A percentile compares a stretch with the other conserved stretches of the same genome.
Conservation (phyloP, 2,113 vertebrate genomes). For the Mobula birostris region DNA sequence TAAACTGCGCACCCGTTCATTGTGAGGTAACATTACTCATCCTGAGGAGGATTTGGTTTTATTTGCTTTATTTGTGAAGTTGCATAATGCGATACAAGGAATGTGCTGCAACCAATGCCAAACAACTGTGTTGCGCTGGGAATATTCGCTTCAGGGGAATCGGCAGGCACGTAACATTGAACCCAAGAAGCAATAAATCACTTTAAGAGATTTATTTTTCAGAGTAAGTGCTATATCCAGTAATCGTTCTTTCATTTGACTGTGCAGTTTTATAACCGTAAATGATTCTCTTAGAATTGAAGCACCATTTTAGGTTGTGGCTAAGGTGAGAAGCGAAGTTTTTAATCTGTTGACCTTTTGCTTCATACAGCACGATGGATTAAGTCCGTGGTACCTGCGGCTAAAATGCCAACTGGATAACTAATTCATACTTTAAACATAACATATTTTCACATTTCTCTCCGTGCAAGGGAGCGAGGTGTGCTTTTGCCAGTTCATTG, state of each 20-base stretch:
- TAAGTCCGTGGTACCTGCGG: background rate
- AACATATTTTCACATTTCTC: background rate
- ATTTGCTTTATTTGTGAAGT: background rate
- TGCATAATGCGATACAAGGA: background rate
- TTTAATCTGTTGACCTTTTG: background rate
- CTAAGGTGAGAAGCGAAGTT: background rate
- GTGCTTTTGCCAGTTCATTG: background rate
- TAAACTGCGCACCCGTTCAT: background rate
- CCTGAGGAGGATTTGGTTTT: background rate
- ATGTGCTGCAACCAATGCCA: background rate
- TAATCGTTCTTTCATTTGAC: background rate
- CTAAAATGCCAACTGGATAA: background rate
- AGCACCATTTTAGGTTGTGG: background rate
- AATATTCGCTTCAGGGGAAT: background rate
- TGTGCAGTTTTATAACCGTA: background rate
- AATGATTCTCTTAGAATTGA: background rate
- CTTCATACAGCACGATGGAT: background rate
- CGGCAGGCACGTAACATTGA: background rate
- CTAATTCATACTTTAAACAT: background rate
- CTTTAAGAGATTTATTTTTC: background rate
- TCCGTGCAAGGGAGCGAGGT: background rate
- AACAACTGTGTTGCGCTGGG: too few relatives aligned
- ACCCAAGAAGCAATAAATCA: background rate
- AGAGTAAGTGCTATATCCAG: background rate
- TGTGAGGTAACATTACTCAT: background rate